Evolutionary conservation across 2,113 vertebrate genomes (phyloP).

Genomic region (Cettia cetti): DNA sequence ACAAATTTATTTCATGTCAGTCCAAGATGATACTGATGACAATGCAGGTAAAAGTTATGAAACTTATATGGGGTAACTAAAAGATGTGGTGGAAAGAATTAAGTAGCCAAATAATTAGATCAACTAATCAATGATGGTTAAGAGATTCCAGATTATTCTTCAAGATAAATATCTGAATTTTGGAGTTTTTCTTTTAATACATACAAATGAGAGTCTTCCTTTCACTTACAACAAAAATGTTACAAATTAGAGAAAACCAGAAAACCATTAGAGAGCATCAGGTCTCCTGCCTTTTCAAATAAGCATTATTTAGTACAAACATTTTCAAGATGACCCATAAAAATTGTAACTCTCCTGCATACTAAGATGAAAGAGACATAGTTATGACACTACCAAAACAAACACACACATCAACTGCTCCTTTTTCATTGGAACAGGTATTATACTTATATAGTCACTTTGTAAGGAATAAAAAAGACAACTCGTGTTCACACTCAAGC

Average conservation of each 20-base stretch:
- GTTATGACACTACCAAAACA: neutral
- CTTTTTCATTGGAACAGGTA: neutral
- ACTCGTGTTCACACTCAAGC: neutral
- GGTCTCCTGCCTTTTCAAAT: neutral
- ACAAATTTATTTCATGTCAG: neutral
- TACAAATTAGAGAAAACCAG: rapidly evolving
- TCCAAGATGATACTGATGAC: neutral
- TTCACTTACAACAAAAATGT: neutral
- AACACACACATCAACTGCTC: neutral
- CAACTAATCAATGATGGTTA: neutral
- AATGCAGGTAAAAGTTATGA: neutral
- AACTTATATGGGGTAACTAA: neutral
- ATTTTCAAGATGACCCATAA: neutral
- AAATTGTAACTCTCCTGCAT: neutral
- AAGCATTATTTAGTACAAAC: neutral
- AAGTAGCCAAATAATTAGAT: neutral
- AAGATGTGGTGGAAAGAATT: neutral
- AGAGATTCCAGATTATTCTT: neutral
- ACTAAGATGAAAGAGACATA: neutral
- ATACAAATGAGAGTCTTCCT: neutral
- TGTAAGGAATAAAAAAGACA: neutral
- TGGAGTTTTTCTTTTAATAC: neutral
- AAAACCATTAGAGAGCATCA: neutral
- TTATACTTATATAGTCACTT: neutral
- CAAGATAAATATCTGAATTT: neutral